Evolutionary conservation across 2,113 vertebrate species (phyloP).

Genomic region (Prinia subflava): DNA sequence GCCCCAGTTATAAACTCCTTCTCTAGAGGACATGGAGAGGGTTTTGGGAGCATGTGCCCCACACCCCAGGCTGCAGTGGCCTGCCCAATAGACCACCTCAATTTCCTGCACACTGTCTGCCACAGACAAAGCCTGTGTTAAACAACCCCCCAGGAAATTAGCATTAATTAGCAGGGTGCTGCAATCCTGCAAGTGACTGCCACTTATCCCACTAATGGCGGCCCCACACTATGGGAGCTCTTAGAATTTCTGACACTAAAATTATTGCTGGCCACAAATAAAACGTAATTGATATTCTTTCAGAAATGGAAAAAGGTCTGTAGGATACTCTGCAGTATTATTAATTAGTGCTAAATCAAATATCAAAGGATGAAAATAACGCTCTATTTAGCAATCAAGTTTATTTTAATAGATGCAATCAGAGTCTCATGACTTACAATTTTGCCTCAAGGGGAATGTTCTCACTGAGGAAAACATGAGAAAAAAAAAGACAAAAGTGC

Average conservation of each 20-base stretch:
- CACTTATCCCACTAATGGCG: not conserved
- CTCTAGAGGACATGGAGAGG: not conserved
- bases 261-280: not conserved
- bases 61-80: not conserved
- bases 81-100: fast-evolving
- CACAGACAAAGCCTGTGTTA: not conserved
- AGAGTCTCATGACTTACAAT: not conserved
- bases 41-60: fast-evolving
- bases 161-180: not conserved
- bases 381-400: not conserved
- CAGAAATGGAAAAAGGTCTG: not conserved
- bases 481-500: not conserved
- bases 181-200: not conserved
- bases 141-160: not conserved
- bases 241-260: slow-evolving; percentile 5
- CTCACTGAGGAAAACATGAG: not conserved
- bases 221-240: not conserved
- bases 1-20: not conserved
- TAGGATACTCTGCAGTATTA: not conserved
- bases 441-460: not conserved
- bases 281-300: not conserved
- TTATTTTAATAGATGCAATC: not conserved
- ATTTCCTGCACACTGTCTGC: not conserved
- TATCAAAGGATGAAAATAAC: not conserved
- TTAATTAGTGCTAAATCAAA: not conserved